phyloP scores from a whole-genome alignment of 2,113 vertebrate species.

The Nanger granti region DNA sequence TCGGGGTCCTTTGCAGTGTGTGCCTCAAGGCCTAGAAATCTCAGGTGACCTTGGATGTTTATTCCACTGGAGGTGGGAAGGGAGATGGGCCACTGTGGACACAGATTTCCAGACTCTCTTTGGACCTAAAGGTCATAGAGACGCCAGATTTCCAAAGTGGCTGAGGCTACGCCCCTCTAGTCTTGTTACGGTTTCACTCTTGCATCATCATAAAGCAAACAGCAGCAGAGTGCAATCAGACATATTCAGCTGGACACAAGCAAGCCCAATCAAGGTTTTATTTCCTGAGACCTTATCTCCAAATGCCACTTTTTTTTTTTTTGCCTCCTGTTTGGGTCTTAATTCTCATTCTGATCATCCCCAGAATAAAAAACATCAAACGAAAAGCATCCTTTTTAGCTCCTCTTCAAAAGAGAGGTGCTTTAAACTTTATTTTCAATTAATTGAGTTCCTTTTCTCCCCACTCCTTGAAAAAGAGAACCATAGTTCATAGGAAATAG shows the following conservation, averaged over 20 bases:
- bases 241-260: background rate
- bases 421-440: background rate
- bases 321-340: background rate
- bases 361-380: background rate
- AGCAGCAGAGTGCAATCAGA: background rate
- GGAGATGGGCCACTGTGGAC: background rate
- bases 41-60: background rate
- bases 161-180: background rate
- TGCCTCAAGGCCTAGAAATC: background rate
- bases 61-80: background rate
- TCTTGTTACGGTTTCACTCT: background rate
- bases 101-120: background rate
- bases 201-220: background rate
- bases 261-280: background rate
- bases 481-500: background rate
- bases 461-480: background rate
- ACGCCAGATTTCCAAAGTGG: background rate
- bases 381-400: background rate
- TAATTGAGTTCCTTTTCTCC: background rate
- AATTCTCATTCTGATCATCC: background rate
- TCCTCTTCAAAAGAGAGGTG: background rate
- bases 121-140: background rate
- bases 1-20: background rate
- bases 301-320: background rate
- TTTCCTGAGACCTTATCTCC: background rate